These are phyloP conservation scores for Rhamphomyia laevipes DNA, from an alignment of 2,888 invertebrate species.

Conservation along the genomic window DNA sequence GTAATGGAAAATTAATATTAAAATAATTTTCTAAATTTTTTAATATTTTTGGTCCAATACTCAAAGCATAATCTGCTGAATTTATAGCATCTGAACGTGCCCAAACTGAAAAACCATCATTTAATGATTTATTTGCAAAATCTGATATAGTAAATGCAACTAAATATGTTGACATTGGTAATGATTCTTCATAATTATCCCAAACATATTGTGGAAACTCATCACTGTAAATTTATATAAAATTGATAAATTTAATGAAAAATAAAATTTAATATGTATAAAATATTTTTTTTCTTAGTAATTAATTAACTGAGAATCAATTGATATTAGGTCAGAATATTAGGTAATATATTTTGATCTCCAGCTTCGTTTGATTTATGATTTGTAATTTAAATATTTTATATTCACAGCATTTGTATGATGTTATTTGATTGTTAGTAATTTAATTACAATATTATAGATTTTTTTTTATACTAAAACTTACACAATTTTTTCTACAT, in stretches of 20 bases:
- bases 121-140: slow-evolving; percentile 44
- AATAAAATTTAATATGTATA: too few species aligned
- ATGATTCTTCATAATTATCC: slow-evolving; percentile 64
- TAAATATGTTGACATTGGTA: slow-evolving; percentile 83
- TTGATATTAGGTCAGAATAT: too few species aligned
- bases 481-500: slow-evolving; percentile 25
- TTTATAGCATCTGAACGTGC: slow-evolving; percentile 54
- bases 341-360: too few species aligned
- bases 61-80: slow-evolving; percentile 61
- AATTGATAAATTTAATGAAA: neutral
- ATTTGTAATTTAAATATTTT: too few species aligned
- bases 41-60: slow-evolving; percentile 64
- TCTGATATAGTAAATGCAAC: slow-evolving; percentile 77
- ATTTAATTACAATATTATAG: too few species aligned
- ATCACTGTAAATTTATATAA: slow-evolving; percentile 36
- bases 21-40: slow-evolving; percentile 62
- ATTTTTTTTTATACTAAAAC: slow-evolving; percentile 9
- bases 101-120: slow-evolving; percentile 55
- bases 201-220: slow-evolving; percentile 52
- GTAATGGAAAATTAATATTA: slow-evolving; percentile 61
- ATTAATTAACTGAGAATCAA: too few species aligned
- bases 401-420: too few species aligned
- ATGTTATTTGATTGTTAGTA: too few species aligned
- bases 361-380: too few species aligned
- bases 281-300: too few species aligned